Evolutionary conservation across 37 sponge, comb jelly and placozoan genomes (phyloP).

Genomic region (Halichondria panicea): DNA sequence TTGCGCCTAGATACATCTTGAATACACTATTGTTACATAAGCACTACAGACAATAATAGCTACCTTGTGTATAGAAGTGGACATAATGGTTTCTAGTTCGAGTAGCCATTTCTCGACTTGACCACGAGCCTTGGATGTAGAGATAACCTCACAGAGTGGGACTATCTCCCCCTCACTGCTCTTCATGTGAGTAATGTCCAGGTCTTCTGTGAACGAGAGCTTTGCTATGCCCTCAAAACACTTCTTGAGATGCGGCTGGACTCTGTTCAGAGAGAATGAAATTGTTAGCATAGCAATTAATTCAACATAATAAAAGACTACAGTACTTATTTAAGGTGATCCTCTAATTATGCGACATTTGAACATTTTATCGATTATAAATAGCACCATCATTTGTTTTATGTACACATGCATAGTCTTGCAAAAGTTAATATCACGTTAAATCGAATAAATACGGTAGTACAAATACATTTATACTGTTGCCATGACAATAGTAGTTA

Average conservation of each 20-base stretch:
- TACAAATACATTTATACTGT: background rate
- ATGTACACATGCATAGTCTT: no score
- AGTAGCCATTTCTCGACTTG: conserved; percentile 99
- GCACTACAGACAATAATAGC: no score
- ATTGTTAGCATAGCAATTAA: background rate
- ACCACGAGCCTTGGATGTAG: conserved; percentile 96
- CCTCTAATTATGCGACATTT: background rate
- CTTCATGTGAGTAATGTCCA: conserved; percentile 99
- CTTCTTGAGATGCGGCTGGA: conserved; percentile 99
- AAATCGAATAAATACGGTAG: background rate
- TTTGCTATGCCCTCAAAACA: conserved; percentile 99
- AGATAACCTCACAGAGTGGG: conserved; percentile 85
- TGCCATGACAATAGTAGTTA: conserved; percentile 13
- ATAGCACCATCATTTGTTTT: no score
- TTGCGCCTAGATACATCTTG: no score
- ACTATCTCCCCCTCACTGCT: conserved; percentile 97
- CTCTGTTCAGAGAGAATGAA: conserved; percentile 35
- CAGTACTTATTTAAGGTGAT: background rate
- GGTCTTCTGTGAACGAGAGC: conserved; percentile 91
- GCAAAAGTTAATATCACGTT: no score
- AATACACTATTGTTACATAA: no score
- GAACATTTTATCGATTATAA: background rate
- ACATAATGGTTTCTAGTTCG: conserved; percentile 94
- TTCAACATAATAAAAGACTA: background rate
- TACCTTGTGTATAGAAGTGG: conserved; percentile 80